Base-by-base conservation (phyloP, 2,113 vertebrate species). In the Hassar affinis region DNA sequence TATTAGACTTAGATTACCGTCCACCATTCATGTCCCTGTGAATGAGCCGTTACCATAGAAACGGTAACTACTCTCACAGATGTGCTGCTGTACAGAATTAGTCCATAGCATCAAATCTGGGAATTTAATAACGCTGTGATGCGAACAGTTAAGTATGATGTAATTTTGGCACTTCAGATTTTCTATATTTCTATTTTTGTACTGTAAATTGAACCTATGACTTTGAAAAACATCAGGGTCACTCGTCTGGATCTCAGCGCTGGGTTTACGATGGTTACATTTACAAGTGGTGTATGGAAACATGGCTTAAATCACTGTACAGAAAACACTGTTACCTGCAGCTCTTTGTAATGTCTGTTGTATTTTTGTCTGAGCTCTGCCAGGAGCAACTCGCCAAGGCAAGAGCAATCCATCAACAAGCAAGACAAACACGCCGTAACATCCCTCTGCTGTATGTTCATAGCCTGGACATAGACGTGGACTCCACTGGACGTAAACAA, bases 401-500 rank as follows among this genome's bases (percentile, higher is more conserved):
- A 84, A 27, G 83, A 22, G 42, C 79, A 82, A 89, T 91, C 87
- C 87, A 77, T 90, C 88, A 86, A 30, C 79, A 33, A 71, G 69
- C 49, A 52, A 87, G 81, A 72, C 82, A 87, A n/a, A 25, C 57
- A 80, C 84, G 54, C 59, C 74, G n/a, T n/a, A n/a, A n/a, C n/a
- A 69, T 85, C 81, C 82, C 38, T 57, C 78, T 82, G 42, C 72
- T 76, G 20, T 52, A 51, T 74, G 77, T 85, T 84, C 85, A 85
- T 86, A 83, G 90, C 69, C 85, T 71, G 47, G 47, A 54, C 49
- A 52, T 84, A 76, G 88, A 92, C 88, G 91, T 88, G 83, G 88
- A 78, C 85, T 79, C 42, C 17, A 3, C 3, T 59, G 84, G 83
- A 88, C 84, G 88, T 93, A 90, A 91, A 92, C 89, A 92, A 89